Evolutionary conservation across 2,888 invertebrate species (phyloP).

Genomic region (Melieria picta): DNA sequence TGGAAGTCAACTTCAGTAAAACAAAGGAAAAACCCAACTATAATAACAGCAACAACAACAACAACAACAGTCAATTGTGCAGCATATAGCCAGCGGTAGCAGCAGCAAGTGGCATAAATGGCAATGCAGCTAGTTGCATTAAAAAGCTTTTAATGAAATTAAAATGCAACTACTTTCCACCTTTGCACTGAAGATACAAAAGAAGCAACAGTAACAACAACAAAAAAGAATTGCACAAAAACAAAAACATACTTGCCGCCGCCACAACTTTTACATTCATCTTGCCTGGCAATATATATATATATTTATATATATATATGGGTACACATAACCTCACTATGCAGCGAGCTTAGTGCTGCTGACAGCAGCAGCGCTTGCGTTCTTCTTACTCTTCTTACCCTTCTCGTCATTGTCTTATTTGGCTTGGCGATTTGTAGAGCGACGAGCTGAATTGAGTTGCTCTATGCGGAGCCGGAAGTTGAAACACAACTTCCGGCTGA

Average conservation of each 20-base stretch:
- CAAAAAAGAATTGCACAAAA: no score
- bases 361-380: neutral
- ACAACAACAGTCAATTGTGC: neutral
- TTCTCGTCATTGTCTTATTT: neutral
- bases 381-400: neutral
- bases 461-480: no score
- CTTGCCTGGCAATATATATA: no score
- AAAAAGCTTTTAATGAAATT: conserved; percentile 52
- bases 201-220: neutral
- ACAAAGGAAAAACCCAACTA: no score
- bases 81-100: neutral
- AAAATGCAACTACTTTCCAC: conserved; percentile 4
- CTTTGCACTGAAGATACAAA: neutral
- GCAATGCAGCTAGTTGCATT: conserved; percentile 40
- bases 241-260: neutral
- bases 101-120: no score
- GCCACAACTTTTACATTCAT: neutral
- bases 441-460: no score
- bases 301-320: no score
- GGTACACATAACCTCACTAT: no score
- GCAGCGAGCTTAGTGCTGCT: no score
- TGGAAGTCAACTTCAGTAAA: no score
- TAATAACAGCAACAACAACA: no score
- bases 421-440: neutral
- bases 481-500: no score